Conservation (phyloP, 2,113 vertebrate species). For the Chamaea fasciata region DNA sequence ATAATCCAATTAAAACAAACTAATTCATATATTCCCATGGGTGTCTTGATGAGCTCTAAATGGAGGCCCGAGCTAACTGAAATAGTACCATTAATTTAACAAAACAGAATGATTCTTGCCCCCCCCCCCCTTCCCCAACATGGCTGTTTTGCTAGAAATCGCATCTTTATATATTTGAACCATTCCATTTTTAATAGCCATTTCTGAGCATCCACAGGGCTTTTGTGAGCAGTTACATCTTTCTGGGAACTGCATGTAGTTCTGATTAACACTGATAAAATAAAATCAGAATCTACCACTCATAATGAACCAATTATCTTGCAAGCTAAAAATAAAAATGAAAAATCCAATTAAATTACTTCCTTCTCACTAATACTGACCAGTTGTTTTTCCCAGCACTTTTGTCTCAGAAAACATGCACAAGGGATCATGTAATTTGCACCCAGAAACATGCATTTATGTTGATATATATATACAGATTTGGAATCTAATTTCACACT, state of each 20-base stretch:
- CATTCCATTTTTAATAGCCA: not conserved
- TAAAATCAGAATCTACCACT: not conserved
- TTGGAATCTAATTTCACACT: not conserved
- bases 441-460: not conserved
- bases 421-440: not conserved
- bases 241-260: not conserved
- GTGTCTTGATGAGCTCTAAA: not conserved
- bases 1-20: constrained; percentile 47
- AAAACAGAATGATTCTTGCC: not conserved
- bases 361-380: not conserved
- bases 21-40: not conserved
- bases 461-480: not conserved
- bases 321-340: constrained; percentile 3
- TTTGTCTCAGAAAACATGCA: not conserved
- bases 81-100: not conserved
- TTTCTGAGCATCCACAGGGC: not conserved
- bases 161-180: not conserved
- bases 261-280: not conserved
- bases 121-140: not conserved
- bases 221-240: not conserved
- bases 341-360: not conserved
- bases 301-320: constrained; percentile 27
- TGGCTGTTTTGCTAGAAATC: not conserved
- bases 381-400: not conserved
- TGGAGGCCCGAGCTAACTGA: not conserved